phyloP scores from a whole-genome alignment of 2,888 invertebrate species.

The Marronus borbonicus region DNA sequence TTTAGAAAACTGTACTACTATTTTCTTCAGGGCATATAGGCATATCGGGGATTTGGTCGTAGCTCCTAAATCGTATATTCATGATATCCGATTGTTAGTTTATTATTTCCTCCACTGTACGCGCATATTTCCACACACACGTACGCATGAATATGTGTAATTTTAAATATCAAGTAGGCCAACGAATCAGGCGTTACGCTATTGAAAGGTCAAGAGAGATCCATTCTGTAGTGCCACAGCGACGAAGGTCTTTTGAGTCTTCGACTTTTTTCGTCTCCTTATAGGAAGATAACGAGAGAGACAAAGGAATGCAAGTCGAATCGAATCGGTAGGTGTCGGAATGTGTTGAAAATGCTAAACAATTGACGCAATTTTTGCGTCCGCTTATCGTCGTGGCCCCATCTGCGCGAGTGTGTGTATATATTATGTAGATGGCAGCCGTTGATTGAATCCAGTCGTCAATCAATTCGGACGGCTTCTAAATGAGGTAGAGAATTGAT shows the following conservation, averaged over 20 bases:
- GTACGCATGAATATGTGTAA: conserved; percentile 27
- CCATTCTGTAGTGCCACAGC: conserved; percentile 7
- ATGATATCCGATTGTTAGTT: neutral
- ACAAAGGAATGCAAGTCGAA: neutral
- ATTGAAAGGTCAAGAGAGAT: conserved; percentile 44
- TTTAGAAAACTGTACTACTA: no score
- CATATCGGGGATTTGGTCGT: no score
- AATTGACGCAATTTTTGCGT: conserved; percentile 23
- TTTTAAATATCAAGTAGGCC: conserved; percentile 45
- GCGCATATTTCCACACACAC: neutral
- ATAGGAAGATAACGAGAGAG: neutral
- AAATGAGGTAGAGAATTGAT: conserved; percentile 22
- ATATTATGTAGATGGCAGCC: conserved; percentile 14
- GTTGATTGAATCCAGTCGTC: conserved; percentile 32
- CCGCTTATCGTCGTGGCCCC: conserved; percentile 17
- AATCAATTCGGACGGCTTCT: conserved; percentile 28
- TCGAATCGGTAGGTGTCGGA: conserved; percentile 7
- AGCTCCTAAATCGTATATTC: no score
- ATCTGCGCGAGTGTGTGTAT: conserved; percentile 8
- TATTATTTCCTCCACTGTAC: neutral
- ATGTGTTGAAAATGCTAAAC: conserved; percentile 17
- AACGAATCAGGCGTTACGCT: conserved; percentile 41
- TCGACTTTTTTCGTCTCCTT: conserved; percentile 2
- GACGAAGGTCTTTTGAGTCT: conserved; percentile 19
- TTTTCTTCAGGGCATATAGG: no score